These are phyloP conservation scores for Alectoris magna DNA, from an alignment of 2,797 vertebrate species.

Conservation along the genomic window DNA sequence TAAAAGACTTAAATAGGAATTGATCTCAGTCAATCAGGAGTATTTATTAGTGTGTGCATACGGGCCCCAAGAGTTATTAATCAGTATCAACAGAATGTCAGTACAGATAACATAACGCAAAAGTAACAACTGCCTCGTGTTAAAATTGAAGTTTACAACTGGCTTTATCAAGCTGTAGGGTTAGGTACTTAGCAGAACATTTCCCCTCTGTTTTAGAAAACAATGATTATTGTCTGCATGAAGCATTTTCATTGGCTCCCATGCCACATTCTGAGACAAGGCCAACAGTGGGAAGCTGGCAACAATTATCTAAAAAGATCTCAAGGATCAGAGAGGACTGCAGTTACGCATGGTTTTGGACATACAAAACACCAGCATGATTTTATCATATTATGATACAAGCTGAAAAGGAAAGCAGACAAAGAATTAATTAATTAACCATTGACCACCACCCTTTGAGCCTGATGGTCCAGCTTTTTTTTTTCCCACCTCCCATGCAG, in stretches of 20 bases:
- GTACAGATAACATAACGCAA: background rate
- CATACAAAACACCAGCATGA: background rate
- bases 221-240: background rate
- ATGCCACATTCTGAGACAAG: background rate
- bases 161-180: background rate
- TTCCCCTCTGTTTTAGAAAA: slow-evolving; percentile 20
- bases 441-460: background rate
- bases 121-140: background rate
- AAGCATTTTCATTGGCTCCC: background rate
- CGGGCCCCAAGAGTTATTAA: background rate
- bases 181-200: background rate
- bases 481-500: background rate
- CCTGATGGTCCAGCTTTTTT: background rate
- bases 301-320: background rate
- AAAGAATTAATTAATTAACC: background rate
- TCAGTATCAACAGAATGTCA: background rate
- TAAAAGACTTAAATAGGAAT: background rate
- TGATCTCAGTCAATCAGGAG: background rate
- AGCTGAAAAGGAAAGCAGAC: slow-evolving; percentile 27
- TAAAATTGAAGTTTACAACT: background rate
- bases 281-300: background rate
- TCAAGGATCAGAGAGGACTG: background rate
- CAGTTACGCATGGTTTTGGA: background rate
- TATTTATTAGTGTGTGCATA: background rate
- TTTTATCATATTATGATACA: slow-evolving; percentile 20